Percentiles rank a stretch among this genome's conserved stretches.
phyloP scores from a whole-genome alignment of 2,888 invertebrate genomes.

The Athalia cordata region DNA sequence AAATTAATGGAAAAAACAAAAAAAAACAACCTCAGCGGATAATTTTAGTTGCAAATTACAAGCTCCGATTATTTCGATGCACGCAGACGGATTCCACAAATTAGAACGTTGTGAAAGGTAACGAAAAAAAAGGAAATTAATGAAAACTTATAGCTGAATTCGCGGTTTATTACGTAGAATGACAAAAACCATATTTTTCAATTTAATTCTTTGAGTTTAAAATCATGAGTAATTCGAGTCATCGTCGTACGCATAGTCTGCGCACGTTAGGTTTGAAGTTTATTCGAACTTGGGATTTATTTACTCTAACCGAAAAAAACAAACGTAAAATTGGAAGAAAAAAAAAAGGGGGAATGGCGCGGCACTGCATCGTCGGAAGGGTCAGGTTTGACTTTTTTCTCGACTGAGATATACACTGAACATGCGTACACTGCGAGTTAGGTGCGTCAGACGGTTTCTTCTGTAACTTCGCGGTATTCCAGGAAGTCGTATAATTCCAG shows the following conservation, averaged over 20 bases:
- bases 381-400: constrained; percentile 15
- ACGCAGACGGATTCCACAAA: no score
- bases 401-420: not conserved
- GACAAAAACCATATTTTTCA: constrained; percentile 13
- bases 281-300: constrained; percentile 39
- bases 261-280: not conserved
- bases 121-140: not conserved
- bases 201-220: constrained; percentile 9
- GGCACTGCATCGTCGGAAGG: not conserved
- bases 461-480: constrained; percentile 16
- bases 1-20: not conserved
- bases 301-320: constrained; percentile 21
- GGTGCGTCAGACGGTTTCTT: not conserved
- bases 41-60: not conserved
- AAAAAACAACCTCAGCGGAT: not conserved
- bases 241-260: not conserved
- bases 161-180: not conserved
- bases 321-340: no score
- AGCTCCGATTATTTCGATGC: not conserved
- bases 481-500: constrained; percentile 25
- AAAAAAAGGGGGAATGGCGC: not conserved
- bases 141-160: not conserved
- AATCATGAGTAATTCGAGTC: constrained; percentile 27
- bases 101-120: no score
- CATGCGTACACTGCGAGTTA: not conserved